phyloP scores from a whole-genome alignment of 2,888 invertebrate species.

The Poecilobothrus nobilitatus region DNA sequence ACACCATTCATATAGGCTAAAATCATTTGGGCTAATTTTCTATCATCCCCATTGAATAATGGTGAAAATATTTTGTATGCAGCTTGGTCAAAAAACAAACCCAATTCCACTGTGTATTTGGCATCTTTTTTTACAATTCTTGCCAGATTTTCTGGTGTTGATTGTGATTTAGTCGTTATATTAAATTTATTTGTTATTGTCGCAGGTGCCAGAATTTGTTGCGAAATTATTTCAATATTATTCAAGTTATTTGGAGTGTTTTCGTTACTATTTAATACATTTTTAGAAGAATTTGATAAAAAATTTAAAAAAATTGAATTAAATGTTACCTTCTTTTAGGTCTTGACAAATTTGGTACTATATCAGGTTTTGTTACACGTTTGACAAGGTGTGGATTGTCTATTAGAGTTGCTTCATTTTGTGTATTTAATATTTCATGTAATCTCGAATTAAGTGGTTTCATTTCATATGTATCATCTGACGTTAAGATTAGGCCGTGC shows the following conservation, averaged over 20 bases:
- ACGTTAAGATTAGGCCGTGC: conserved; percentile 60
- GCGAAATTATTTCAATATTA: background rate
- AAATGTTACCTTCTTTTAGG: conserved; percentile 21
- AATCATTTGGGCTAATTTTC: conserved; percentile 62
- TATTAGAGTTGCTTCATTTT: background rate
- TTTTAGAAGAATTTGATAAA: background rate
- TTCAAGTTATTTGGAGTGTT: conserved; percentile 16
- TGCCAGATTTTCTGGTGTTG: conserved; percentile 27
- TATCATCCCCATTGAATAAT: conserved; percentile 56
- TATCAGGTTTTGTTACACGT: conserved; percentile 12
- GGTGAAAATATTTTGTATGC: conserved; percentile 63
- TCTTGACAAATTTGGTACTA: conserved; percentile 18
- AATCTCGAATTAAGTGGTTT: conserved; percentile 51
- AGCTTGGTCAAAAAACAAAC: conserved; percentile 65
- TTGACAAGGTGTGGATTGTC: conserved; percentile 17
- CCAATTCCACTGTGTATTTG: conserved; percentile 58
- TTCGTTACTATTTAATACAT: background rate
- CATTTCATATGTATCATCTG: conserved; percentile 61
- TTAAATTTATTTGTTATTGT: background rate
- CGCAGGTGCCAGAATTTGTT: too few relatives aligned
- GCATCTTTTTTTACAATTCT: background rate
- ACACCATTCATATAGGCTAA: conserved; percentile 70
- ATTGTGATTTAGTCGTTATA: background rate
- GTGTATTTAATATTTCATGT: conserved; percentile 35
- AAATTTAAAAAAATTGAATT: background rate